phyloP scores from a whole-genome alignment of 2,888 invertebrate genomes.

The Calliopum simillimum region DNA sequence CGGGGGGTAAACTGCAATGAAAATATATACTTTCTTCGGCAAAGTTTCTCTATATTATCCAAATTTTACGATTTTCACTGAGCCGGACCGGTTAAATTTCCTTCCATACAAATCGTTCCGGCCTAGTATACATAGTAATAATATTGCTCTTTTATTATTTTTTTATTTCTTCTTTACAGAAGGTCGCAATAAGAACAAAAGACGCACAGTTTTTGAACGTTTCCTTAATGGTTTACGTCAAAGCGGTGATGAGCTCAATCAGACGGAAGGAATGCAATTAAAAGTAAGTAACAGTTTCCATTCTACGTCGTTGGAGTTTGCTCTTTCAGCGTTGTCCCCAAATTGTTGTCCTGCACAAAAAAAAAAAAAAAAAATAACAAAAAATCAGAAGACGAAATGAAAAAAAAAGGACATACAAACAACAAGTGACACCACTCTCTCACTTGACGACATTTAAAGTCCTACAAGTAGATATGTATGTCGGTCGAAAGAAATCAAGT shows the following conservation, averaged over 20 bases:
- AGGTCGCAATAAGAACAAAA: conserved; percentile 65
- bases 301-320: not conserved
- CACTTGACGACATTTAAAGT: conserved; percentile 8
- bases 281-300: conserved; percentile 59
- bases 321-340: not conserved
- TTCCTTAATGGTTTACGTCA: conserved; percentile 65
- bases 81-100: no score
- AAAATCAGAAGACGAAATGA: no score
- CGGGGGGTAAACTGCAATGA: no score
- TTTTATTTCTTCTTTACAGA: conserved; percentile 50
- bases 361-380: no score
- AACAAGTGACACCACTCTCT: conserved; percentile 1
- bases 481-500: not conserved
- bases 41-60: no score
- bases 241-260: conserved; percentile 65
- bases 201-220: conserved; percentile 66
- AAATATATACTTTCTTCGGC: no score
- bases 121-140: no score
- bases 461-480: not conserved
- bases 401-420: conserved; percentile 18
- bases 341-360: no score
- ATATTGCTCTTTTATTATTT: not conserved
- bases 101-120: no score
- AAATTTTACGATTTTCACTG: no score
- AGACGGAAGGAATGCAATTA: conserved; percentile 66